phyloP scores from a whole-genome alignment of 2,888 invertebrate species.

The Suillia variegata region DNA sequence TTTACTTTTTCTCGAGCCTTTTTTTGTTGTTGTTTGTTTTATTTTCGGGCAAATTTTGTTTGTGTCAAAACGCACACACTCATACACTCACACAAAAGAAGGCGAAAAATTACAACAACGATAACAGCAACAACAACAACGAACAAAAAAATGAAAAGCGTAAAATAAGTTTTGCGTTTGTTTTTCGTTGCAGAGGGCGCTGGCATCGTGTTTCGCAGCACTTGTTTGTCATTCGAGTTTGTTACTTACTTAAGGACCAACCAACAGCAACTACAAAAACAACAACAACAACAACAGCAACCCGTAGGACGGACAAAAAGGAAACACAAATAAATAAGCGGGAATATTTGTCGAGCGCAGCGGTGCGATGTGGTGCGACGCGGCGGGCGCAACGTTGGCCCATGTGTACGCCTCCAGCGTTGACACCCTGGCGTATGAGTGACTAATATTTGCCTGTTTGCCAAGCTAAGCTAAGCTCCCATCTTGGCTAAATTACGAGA shows the following conservation, averaged over 20 bases:
- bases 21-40: not conserved
- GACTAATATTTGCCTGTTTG: slow-evolving; percentile 5
- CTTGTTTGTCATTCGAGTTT: not conserved
- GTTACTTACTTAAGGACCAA: slow-evolving; percentile 3
- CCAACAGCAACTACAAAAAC: not conserved
- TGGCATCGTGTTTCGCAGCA: not conserved
- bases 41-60: not conserved
- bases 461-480: not conserved
- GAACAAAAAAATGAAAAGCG: not conserved
- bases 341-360: slow-evolving; percentile 1
- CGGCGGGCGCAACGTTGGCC: not conserved
- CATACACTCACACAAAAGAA: not conserved
- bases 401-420: not conserved
- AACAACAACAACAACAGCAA: not conserved
- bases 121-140: not conserved
- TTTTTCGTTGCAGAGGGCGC: slow-evolving; percentile 1
- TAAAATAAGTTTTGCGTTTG: not conserved
- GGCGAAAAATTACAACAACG: not conserved
- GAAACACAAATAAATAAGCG: slow-evolving; percentile 1
- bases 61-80: not conserved
- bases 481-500: not conserved
- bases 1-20: not conserved
- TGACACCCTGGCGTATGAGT: slow-evolving; percentile 6
- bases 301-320: not conserved
- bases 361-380: no score